A percentile compares a stretch with the other conserved stretches of the same genome.
Conservation (phyloP, 2,888 invertebrate species). For the Chloromyia formosa region DNA sequence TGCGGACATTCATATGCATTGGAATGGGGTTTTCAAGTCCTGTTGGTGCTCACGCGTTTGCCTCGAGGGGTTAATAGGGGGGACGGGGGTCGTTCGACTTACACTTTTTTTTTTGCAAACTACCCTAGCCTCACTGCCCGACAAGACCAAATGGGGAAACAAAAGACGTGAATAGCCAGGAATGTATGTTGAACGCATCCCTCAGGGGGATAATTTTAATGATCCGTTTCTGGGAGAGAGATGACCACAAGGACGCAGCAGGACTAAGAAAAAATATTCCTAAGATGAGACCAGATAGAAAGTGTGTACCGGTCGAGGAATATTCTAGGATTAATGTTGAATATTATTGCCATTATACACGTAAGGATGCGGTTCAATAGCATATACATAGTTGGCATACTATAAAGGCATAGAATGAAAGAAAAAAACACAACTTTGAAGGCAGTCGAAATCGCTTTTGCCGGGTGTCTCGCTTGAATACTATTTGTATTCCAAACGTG, state of each 20-base stretch:
- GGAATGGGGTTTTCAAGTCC: slow-evolving; percentile 17
- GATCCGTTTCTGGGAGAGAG: slow-evolving; percentile 54
- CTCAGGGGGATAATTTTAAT: slow-evolving; percentile 63
- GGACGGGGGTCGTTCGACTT: slow-evolving; percentile 17
- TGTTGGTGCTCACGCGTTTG: slow-evolving; percentile 5
- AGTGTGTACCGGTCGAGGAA: slow-evolving; percentile 8
- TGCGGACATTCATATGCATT: not conserved
- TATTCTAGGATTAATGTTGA: slow-evolving; percentile 40
- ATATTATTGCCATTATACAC: slow-evolving; percentile 42
- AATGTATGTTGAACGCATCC: slow-evolving; percentile 44
- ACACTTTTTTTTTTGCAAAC: slow-evolving; percentile 44
- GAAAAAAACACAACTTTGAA: slow-evolving; percentile 8
- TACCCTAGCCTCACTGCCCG: slow-evolving; percentile 38
- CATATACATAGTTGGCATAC: too few relatives aligned
- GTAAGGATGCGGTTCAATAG: slow-evolving; percentile 29
- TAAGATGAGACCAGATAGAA: slow-evolving; percentile 11
- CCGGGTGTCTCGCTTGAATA: slow-evolving; percentile 14
- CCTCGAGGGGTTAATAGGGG: slow-evolving; percentile 7
- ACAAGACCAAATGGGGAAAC: not conserved
- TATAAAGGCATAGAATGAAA: not conserved
- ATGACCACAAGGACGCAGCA: not conserved
- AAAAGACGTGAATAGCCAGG: not conserved
- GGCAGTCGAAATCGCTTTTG: not conserved
- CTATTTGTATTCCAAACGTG: slow-evolving; percentile 39
- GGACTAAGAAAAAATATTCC: slow-evolving; percentile 34